phyloP scores from a whole-genome alignment of 2,113 vertebrate genomes.

The Lagenorhynchus albirostris region DNA sequence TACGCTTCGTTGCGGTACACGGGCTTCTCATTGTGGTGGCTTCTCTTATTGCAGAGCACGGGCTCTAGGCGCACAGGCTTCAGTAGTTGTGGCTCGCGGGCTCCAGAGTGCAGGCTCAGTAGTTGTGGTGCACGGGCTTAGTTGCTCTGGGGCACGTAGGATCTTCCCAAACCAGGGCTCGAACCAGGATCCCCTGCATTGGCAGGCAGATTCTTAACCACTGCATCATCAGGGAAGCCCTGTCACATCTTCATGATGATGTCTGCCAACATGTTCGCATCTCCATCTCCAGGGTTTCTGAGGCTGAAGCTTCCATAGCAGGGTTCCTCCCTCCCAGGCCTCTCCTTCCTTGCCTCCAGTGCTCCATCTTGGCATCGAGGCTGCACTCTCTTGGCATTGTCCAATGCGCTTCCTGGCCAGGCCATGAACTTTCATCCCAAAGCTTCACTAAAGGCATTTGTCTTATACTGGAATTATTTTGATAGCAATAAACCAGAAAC shows the following conservation, averaged over 20 bases:
- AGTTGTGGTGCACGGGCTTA: too few species aligned
- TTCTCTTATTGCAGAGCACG: too few species aligned
- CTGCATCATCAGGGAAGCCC: too few species aligned
- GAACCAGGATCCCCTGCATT: too few species aligned
- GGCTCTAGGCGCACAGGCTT: too few species aligned
- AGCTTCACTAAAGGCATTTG: background rate
- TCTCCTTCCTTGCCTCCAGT: background rate
- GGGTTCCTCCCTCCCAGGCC: background rate
- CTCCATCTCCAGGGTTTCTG: background rate
- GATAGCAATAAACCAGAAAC: background rate
- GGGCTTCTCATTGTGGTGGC: too few species aligned
- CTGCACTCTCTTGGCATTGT: background rate
- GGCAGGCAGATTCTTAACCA: too few species aligned
- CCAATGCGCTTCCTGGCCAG: background rate
- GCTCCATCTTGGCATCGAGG: background rate
- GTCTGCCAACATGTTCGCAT: background rate
- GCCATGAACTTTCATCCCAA: constrained; percentile 13
- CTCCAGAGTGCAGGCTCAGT: too few species aligned
- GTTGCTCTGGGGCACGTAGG: too few species aligned
- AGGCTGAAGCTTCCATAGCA: background rate
- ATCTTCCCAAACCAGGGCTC: too few species aligned
- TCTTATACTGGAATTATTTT: background rate
- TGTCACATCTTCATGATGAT: background rate
- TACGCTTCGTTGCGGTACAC: too few species aligned
- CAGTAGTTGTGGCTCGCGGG: too few species aligned